phyloP scores from a whole-genome alignment of 2,888 invertebrate species.

The Camponotus fellah region DNA sequence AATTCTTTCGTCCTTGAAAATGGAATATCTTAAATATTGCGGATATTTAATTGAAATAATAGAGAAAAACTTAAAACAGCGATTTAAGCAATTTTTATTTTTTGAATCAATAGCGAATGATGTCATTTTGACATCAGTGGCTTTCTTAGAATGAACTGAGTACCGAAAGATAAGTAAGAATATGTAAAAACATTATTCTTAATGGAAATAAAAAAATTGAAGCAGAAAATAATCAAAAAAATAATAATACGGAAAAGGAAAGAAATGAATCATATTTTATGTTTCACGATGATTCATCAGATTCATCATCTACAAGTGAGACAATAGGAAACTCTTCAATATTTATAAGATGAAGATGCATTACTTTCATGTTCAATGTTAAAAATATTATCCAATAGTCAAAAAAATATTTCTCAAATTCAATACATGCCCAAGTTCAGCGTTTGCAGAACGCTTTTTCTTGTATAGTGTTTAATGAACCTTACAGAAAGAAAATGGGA shows the following conservation, averaged over 20 bases:
- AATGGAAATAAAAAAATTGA: neutral
- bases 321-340: neutral
- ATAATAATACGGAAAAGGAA: neutral
- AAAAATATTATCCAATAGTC: neutral
- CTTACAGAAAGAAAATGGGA: neutral
- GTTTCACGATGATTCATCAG: neutral
- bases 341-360: neutral
- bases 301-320: conserved; percentile 1
- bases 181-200: neutral
- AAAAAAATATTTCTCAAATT: neutral
- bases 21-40: too few relatives aligned
- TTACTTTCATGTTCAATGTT: neutral
- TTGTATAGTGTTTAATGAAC: neutral
- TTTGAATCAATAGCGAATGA: too few relatives aligned
- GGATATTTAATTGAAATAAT: too few relatives aligned
- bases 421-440: neutral
- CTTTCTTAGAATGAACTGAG: neutral
- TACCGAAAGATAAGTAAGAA: neutral
- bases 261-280: neutral
- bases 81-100: too few relatives aligned
- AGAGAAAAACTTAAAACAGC: too few relatives aligned
- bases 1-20: too few relatives aligned
- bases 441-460: too few relatives aligned
- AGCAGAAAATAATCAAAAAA: neutral
- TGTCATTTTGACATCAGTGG: too few relatives aligned